phyloP scores from a whole-genome alignment of 2,113 vertebrate species.

The Picathartes gymnocephalus region DNA sequence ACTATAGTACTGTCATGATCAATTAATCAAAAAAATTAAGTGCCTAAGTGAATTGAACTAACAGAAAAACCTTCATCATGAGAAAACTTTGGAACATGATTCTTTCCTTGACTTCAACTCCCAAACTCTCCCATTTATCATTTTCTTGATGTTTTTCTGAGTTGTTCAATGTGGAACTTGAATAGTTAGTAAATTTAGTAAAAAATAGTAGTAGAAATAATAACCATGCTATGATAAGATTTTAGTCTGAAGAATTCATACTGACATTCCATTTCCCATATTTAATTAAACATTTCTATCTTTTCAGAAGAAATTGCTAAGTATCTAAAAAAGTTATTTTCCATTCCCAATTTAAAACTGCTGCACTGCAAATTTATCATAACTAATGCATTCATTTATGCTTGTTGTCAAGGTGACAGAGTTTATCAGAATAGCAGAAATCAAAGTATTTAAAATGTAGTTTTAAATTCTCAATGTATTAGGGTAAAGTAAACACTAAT shows the following conservation, averaged over 20 bases:
- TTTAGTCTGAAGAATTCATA: slow-evolving; percentile 21
- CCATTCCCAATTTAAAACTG: neutral
- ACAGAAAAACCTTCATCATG: neutral
- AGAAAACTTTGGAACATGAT: neutral
- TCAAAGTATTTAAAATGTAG: neutral
- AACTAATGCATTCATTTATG: neutral
- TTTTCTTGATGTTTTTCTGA: slow-evolving; percentile 4
- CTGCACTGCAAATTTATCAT: neutral
- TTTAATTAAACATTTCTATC: neutral
- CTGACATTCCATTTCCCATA: neutral
- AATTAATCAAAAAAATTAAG: neutral
- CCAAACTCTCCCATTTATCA: neutral
- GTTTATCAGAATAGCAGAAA: slow-evolving; percentile 6
- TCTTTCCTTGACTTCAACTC: neutral
- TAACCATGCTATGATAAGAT: neutral
- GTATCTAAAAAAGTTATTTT: neutral
- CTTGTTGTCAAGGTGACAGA: slow-evolving; percentile 29
- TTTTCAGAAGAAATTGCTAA: neutral
- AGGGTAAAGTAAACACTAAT: neutral
- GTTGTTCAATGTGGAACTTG: neutral
- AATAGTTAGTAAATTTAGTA: neutral
- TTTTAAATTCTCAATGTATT: neutral
- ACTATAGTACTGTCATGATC: neutral
- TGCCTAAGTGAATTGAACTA: neutral
- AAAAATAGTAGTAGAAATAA: neutral